Conservation (phyloP, 2,797 vertebrate genomes). For the Pipistrellus nathusii region DNA sequence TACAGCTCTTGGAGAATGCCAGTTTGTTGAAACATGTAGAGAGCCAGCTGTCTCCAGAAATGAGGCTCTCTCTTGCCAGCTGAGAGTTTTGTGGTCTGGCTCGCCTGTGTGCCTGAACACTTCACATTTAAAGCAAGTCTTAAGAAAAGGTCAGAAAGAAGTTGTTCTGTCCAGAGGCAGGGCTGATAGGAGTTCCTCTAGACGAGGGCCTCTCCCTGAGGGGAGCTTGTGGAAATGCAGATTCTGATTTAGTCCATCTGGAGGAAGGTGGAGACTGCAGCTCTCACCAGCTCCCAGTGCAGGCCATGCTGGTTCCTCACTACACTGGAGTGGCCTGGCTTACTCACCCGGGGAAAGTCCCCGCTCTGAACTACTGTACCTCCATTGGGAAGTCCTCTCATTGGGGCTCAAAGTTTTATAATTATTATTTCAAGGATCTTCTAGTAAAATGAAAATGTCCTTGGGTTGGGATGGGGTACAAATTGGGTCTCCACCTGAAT, state of each 20-base stretch:
- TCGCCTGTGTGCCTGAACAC: background rate
- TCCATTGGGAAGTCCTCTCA: background rate
- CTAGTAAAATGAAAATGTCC: conserved; percentile 1
- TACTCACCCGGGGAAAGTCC: background rate
- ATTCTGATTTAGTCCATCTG: background rate
- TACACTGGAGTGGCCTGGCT: background rate
- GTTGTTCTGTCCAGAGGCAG: background rate
- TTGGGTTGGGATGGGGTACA: background rate
- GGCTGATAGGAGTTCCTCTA: background rate
- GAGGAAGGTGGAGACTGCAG: background rate
- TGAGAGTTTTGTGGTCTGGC: conserved; percentile 76
- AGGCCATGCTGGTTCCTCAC: fast-evolving
- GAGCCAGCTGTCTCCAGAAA: conserved; percentile 79
- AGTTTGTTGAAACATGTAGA: conserved; percentile 75
- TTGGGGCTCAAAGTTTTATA: background rate
- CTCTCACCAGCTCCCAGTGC: background rate
- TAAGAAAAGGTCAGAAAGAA: conserved; percentile 51
- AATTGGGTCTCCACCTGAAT: background rate
- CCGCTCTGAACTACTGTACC: background rate
- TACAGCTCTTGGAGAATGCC: conserved; percentile 74
- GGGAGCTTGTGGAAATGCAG: background rate
- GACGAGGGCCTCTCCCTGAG: background rate
- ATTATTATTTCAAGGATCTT: background rate
- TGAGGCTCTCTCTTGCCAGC: conserved; percentile 72
- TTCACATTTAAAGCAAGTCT: conserved; percentile 62